Base-by-base conservation (phyloP, 1,140 invertebrate genomes). In the Lethocerus indicus region DNA sequence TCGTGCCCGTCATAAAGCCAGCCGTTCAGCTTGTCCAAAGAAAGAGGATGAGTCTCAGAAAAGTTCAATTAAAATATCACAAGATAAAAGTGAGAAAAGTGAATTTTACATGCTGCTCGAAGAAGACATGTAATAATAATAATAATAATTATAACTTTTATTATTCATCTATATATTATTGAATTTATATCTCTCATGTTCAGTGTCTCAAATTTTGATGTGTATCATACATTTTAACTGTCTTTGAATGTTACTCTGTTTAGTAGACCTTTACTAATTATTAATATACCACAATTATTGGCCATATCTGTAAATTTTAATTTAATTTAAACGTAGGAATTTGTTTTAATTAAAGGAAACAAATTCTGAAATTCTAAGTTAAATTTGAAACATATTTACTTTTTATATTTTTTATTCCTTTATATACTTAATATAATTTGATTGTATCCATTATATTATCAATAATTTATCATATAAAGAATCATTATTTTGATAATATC, bases 1-100 rank as follows among this genome's bases (percentile, higher is more conserved):
- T 29, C 51, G 48, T 37, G 54, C 54, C 16, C 35, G 51, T 37
- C 50, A 50, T n/a, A 55, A 47, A 47, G 54, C 54, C 5, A 43
- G 21, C 3, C 37, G 50, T 28, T 16, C 39, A 24, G 24, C 35
- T 27, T 29, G 39, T 35, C 42, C 47, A 6, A 55, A 51, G 45
- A 55, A 51, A 25, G 39, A 37, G 45, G 54, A 55, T 42, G 54
- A 52, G 13, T n/a, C 39, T 42, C 12, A 28, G 28, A 20, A 23
- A 12, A 24, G 26, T 12, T 18, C 14, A 23, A 20, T 25, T 16
- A 43, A 28, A n/a, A 32, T 20, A 13, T 26, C 18, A 18, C 13
- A 12, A 6, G 39, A 49, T 23, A 48, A 46, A 16, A 24, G 24
- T n/a, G 42, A 44, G 18, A 44, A 27, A 26, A 44, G 24, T 13